These are phyloP conservation scores for Ophthalmolycus amberensis DNA, from an alignment of 2,113 vertebrate genomes.

Conservation along the genomic window DNA sequence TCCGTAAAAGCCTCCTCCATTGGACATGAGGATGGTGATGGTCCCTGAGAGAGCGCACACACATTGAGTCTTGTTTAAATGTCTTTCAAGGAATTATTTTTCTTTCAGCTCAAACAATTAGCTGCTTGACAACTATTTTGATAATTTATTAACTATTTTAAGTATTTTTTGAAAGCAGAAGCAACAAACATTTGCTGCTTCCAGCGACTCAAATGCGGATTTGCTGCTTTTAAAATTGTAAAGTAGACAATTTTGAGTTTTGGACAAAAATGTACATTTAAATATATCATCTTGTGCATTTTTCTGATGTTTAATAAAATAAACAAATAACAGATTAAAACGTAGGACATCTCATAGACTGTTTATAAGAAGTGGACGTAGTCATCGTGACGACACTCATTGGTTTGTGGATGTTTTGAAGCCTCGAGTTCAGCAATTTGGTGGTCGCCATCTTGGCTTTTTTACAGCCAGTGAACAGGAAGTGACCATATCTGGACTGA, in stretches of 20 bases:
- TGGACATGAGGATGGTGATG: constrained; percentile 80
- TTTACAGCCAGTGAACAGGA: too few species aligned
- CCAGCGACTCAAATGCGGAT: background rate
- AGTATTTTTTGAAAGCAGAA: too few species aligned
- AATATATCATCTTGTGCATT: background rate
- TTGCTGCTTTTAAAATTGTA: background rate
- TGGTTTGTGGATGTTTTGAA: too few species aligned
- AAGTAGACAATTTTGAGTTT: background rate
- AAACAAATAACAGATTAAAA: background rate
- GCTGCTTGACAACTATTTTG: background rate
- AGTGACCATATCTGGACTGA: too few species aligned
- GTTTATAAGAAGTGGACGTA: too few species aligned
- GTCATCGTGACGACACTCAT: too few species aligned
- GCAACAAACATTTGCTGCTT: background rate
- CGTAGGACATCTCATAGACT: too few species aligned
- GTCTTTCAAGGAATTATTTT: background rate
- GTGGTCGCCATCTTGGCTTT: too few species aligned
- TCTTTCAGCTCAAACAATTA: background rate
- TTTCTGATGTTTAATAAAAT: background rate
- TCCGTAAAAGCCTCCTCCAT: constrained; percentile 73
- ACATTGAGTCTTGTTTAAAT: background rate
- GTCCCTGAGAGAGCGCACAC: constrained; percentile 67
- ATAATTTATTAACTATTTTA: background rate
- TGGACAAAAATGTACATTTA: background rate
- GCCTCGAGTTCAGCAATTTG: too few species aligned